Percentiles rank a stretch among this genome's conserved stretches.
Conservation (phyloP, 1,140 invertebrate species). For the Ruditapes philippinarum region DNA sequence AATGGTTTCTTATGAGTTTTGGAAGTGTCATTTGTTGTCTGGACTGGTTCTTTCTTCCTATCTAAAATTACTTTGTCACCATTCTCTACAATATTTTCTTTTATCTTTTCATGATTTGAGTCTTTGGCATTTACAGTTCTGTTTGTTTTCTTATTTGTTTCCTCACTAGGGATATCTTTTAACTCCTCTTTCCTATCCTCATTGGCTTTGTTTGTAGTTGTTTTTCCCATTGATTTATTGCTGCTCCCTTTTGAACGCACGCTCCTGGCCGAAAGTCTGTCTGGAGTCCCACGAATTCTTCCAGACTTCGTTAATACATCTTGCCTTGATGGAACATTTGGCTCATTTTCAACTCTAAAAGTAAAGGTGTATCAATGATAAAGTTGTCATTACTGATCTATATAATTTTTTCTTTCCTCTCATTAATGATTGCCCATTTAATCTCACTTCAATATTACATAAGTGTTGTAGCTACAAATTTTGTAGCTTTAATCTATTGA, state of each 20-base stretch:
- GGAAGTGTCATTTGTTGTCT: too few species aligned
- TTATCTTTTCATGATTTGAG: too few species aligned
- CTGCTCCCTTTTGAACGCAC: not conserved
- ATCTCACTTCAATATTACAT: too few species aligned
- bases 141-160: not conserved
- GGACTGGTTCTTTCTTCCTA: not conserved
- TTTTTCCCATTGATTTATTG: not conserved
- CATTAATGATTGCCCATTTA: too few species aligned
- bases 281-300: constrained; percentile 4
- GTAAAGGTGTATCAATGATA: too few species aligned
- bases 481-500: too few species aligned
- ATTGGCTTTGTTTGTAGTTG: not conserved
- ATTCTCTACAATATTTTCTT: too few species aligned
- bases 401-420: too few species aligned
- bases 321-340: constrained; percentile 17
- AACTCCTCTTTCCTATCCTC: not conserved
- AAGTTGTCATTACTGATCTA: too few species aligned
- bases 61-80: too few species aligned
- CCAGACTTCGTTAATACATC: constrained; percentile 26
- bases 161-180: not conserved
- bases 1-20: not conserved
- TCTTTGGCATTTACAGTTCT: not conserved
- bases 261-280: not conserved
- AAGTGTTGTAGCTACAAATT: too few species aligned
- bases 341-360: constrained; percentile 56